Evolutionary conservation across 2,888 invertebrate genomes (phyloP).

Genomic region (Drosophila stalkeri): DNA sequence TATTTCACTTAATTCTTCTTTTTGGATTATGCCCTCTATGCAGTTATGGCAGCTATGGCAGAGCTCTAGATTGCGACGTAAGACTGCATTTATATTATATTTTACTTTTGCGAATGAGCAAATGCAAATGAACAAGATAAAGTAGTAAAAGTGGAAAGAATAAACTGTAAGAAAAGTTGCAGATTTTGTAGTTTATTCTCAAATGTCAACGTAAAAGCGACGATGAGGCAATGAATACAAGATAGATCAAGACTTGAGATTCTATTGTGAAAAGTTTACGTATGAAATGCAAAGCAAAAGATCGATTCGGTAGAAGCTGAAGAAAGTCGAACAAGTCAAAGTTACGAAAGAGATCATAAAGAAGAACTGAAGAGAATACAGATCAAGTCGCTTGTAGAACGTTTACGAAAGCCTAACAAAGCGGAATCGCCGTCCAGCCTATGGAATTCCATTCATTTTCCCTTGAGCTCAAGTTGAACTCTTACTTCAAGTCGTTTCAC

Average conservation of each 20-base stretch:
- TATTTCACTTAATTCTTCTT: conserved; percentile 16
- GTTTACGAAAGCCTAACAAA: background rate
- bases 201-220: background rate
- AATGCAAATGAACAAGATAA: conserved; percentile 6
- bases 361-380: too few species aligned
- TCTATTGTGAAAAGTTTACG: background rate
- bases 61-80: conserved; percentile 2
- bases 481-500: background rate
- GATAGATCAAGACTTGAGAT: too few species aligned
- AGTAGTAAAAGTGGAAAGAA: background rate
- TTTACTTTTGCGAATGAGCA: conserved; percentile 8
- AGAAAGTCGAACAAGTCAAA: too few species aligned
- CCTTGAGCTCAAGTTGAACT: background rate
- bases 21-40: conserved; percentile 32
- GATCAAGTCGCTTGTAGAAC: background rate
- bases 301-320: too few species aligned
- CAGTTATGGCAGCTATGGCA: conserved; percentile 1
- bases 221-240: too few species aligned
- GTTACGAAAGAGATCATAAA: too few species aligned
- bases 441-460: background rate
- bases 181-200: background rate
- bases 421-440: background rate
- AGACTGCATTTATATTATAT: conserved; percentile 8
- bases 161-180: background rate
- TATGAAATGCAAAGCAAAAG: background rate